phyloP scores from a whole-genome alignment of 2,113 vertebrate genomes.

The Corydoras sp. region DNA sequence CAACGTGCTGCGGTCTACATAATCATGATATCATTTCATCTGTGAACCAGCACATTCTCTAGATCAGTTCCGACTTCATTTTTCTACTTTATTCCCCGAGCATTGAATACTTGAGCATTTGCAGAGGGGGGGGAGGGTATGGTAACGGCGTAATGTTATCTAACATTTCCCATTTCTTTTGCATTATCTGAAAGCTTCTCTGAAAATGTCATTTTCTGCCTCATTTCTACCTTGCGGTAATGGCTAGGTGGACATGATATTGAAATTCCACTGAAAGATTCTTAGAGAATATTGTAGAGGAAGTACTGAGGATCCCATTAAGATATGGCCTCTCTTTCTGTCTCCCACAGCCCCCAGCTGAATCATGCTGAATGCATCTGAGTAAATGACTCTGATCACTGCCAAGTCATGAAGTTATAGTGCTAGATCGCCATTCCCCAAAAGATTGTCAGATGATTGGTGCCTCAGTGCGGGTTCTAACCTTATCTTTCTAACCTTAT shows the following conservation, averaged over 20 bases:
- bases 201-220: slow-evolving; percentile 22
- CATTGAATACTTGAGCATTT: slow-evolving; percentile 21
- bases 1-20: slow-evolving; percentile 18
- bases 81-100: slow-evolving; percentile 17
- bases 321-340: slow-evolving; percentile 59
- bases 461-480: slow-evolving; percentile 47
- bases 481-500: slow-evolving; percentile 42
- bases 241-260: slow-evolving; percentile 28
- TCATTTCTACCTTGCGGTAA: slow-evolving; percentile 30
- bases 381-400: slow-evolving; percentile 54
- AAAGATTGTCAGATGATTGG: slow-evolving; percentile 60
- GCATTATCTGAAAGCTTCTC: slow-evolving; percentile 30
- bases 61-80: slow-evolving; percentile 19
- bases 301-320: slow-evolving; percentile 63
- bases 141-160: slow-evolving; percentile 7
- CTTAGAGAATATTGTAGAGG: slow-evolving; percentile 44
- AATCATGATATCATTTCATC: slow-evolving; percentile 31
- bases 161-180: slow-evolving; percentile 29
- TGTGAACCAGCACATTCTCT: slow-evolving; percentile 6
- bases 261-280: slow-evolving; percentile 61
- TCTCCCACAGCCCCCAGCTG: slow-evolving; percentile 37
- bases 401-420: slow-evolving; percentile 59
- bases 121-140: slow-evolving; percentile 1
- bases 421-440: slow-evolving; percentile 48
- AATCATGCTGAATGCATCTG: slow-evolving; percentile 44